Base-by-base conservation (phyloP, 2,113 vertebrate species). In the Toxotes chatareus region DNA sequence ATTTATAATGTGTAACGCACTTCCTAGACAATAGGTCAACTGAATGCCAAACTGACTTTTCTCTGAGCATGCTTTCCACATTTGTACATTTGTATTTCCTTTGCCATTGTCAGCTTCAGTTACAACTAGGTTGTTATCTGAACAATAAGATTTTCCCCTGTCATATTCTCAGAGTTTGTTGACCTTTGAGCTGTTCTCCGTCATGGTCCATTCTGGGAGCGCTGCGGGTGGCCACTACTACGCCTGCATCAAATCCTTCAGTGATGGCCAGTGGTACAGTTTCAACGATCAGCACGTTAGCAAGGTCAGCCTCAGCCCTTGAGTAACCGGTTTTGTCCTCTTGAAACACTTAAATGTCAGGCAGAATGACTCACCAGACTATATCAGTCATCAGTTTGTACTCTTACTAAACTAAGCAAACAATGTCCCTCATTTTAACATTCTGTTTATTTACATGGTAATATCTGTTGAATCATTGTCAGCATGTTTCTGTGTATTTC, bases 251-350 rank as follows among this genome's bases (percentile, higher is more conserved):
- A 99, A 97, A 90, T 99, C 98, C 49, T 99, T 99, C 63, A 97
- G 94, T 83, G 98, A 99, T 72, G 96, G 98, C 70, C 98, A 99
- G 83, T 99, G 98, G 98, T 99, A 98, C 94, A 99, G 98, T 91
- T 99, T 99, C 94, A 99, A 99, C 27, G 98, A 99, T 92, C 98
- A 99, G 80, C 98, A 99, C n/a, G 98, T 99, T 86, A 98, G 97
- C 95, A 98, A 98, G 97, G 98, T 99, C 93, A 85, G 89, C 3
- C 3, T 81, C 61, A 71, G 5, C 44, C 23, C 17, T 38, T n/a
- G 3, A 36, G 27, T 44, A 7, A 14, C 42, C 13, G 4, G 27
- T 71, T 67, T 61, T 47, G 10, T 66, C 42, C 32, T 76, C 16
- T 8, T 51, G 16, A 38, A 47, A 4, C 46, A 67, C 31, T 27